Conservation (phyloP, 2,888 invertebrate genomes). For the Lasioglossum leucozonium region DNA sequence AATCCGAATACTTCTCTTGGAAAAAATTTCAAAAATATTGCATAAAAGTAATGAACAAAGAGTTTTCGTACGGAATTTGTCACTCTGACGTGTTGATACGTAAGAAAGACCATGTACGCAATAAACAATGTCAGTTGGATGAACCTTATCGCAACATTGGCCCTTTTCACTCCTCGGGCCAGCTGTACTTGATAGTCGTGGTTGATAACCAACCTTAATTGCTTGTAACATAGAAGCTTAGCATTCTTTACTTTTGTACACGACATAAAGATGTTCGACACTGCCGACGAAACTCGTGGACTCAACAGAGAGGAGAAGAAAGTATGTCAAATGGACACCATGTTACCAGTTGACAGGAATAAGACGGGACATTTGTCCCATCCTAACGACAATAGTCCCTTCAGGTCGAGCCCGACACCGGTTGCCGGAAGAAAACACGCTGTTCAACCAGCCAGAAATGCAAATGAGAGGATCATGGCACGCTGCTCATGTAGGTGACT, state of each 20-base stretch:
- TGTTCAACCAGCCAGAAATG: constrained; percentile 36
- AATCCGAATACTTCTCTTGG: too few relatives aligned
- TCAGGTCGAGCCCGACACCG: not conserved
- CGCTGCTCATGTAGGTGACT: constrained; percentile 54
- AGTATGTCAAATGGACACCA: not conserved
- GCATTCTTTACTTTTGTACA: not conserved
- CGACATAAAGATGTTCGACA: not conserved
- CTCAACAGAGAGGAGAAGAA: not conserved
- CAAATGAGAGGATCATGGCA: constrained; percentile 40
- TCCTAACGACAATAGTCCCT: not conserved
- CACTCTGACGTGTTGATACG: not conserved
- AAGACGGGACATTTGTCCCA: not conserved
- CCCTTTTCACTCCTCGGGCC: not conserved
- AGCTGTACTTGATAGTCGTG: not conserved
- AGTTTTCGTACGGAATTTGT: not conserved
- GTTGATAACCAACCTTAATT: not conserved
- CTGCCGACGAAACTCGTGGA: not conserved
- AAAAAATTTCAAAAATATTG: not conserved
- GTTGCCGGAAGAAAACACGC: constrained; percentile 24
- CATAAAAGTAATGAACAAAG: not conserved
- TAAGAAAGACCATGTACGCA: not conserved
- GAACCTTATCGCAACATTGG: not conserved
- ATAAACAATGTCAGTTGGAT: not conserved
- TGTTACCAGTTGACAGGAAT: not conserved
- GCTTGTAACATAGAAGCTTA: not conserved